Evolutionary conservation across 2,113 vertebrate genomes (phyloP).

Genomic region (Syngnathus typhle): DNA sequence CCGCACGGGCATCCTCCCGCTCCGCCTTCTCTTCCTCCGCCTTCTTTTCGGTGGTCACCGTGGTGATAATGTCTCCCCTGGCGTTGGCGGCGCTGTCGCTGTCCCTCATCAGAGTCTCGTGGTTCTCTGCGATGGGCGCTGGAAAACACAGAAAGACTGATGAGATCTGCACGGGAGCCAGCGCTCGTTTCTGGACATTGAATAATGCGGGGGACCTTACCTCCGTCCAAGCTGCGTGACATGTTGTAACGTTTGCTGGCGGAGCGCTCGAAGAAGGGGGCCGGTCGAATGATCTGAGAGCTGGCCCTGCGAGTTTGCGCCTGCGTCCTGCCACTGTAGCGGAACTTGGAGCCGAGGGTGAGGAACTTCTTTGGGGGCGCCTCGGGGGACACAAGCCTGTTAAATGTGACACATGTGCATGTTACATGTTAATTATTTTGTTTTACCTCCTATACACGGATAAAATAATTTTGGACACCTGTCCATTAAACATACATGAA

Average conservation of each 20-base stretch:
- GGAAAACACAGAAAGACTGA: constrained; percentile 41
- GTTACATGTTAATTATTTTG: constrained; percentile 5
- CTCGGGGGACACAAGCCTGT: constrained; percentile 88
- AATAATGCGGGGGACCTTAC: constrained; percentile 53
- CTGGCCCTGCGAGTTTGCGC: constrained; percentile 90
- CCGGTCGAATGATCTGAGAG: constrained; percentile 84
- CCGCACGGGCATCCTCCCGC: constrained; percentile 68
- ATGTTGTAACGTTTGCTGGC: constrained; percentile 92
- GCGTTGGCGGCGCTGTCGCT: constrained; percentile 77
- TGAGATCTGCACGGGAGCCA: background rate
- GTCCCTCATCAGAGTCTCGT: constrained; percentile 91
- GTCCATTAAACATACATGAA: background rate
- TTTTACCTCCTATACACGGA: no score
- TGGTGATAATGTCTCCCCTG: constrained; percentile 87
- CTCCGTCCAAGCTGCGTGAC: constrained; percentile 90
- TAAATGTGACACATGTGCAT: constrained; percentile 9
- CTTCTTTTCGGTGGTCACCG: constrained; percentile 88
- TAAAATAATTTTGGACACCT: background rate
- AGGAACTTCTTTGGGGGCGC: constrained; percentile 95
- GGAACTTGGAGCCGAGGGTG: constrained; percentile 92
- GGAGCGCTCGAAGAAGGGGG: constrained; percentile 88
- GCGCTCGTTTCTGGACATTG: no score
- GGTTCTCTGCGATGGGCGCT: constrained; percentile 91
- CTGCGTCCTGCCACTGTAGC: constrained; percentile 92
- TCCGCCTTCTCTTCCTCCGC: constrained; percentile 80